A percentile compares a stretch with the other conserved stretches of the same genome.
Evolutionary conservation across 2,113 vertebrate genomes (phyloP).

Genomic region (Channa maculata): DNA sequence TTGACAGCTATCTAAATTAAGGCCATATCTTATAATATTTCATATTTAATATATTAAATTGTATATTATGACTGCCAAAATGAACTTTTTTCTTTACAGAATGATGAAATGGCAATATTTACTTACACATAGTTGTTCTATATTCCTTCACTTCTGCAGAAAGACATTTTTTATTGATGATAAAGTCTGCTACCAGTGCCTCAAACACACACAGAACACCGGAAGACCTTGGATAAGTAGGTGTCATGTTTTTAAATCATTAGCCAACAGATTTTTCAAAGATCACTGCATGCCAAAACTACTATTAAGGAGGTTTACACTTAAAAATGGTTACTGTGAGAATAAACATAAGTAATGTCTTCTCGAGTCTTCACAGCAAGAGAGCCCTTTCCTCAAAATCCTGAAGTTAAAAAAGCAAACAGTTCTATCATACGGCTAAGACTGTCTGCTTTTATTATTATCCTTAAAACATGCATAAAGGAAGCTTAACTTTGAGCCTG

Average conservation of each 20-base stretch:
- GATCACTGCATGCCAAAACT: slow-evolving; percentile 40
- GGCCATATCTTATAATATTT: slow-evolving; percentile 25
- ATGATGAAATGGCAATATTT: slow-evolving; percentile 27
- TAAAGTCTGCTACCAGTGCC: background rate
- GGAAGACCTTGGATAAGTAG: slow-evolving; percentile 39
- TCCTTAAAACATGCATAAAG: background rate
- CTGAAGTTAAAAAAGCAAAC: slow-evolving; percentile 1
- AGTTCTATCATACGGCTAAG: background rate
- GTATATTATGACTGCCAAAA: background rate
- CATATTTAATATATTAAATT: slow-evolving; percentile 34
- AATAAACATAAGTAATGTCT: slow-evolving; percentile 54
- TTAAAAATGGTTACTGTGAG: slow-evolving; percentile 58
- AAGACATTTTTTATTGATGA: slow-evolving; percentile 8
- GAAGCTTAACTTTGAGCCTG: slow-evolving; percentile 1
- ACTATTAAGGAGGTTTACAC: slow-evolving; percentile 60
- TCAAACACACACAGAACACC: background rate
- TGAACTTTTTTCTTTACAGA: slow-evolving; percentile 20
- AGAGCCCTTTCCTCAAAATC: slow-evolving; percentile 21
- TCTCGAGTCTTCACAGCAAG: slow-evolving; percentile 8
- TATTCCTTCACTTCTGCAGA: background rate
- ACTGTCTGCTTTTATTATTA: background rate
- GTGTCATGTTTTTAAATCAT: slow-evolving; percentile 55
- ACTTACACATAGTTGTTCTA: slow-evolving; percentile 1
- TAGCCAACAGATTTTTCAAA: slow-evolving; percentile 45
- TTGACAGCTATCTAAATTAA: slow-evolving; percentile 49